Base-by-base conservation (phyloP, 2,888 invertebrate species). In the Clepsis dumicolana region DNA sequence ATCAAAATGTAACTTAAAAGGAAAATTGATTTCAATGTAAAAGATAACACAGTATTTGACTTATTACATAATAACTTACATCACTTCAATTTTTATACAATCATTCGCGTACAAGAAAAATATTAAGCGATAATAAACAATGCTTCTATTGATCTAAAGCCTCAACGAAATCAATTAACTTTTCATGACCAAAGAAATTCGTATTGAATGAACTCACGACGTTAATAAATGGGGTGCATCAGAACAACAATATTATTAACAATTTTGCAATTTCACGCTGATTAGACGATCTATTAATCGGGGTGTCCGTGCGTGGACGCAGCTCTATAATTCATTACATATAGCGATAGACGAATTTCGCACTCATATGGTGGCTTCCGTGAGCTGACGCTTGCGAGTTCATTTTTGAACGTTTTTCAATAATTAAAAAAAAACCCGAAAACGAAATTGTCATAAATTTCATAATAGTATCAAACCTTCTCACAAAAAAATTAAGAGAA, bases 201-300 rank as follows among this genome's bases (percentile, higher is more conserved):
- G 4, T 4, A 38, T 38, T 14, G n/a, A 44, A 16, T 44, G 5
- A 44, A 7, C 16, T 44, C 16, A 18, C 16, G 18, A 44, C 16
- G 8, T 44, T 44, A 44, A 44, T 12, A 12, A 12, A 44, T 44
- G 44, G 18, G 4, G n/a, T 44, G 16, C 18, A 44, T 44, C 18
- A 18, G 44, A 44, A 44, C 44, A 44, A 7, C 18, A 44, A 44
- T 44, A 44, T 16, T 44, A 44, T 44, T 44, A 44, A 18, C 16
- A 16, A 50, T 21, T 50, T 50, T 14, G 50, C 12, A 50, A 50
- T 50, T 50, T 24, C 24, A 25, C 24, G 24, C 24, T 50, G 14
- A 8, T 44, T 44, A 44, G 18, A 16, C 8, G 8, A 44, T 44
- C 18, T 44, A 44, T 16, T 44, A 18, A 44, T 16, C 44, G 44